Percentiles rank a stretch among this genome's conserved stretches.
These are phyloP conservation scores for Hylaea fasciaria DNA, from an alignment of 2,888 invertebrate genomes.

Conservation along the genomic window DNA sequence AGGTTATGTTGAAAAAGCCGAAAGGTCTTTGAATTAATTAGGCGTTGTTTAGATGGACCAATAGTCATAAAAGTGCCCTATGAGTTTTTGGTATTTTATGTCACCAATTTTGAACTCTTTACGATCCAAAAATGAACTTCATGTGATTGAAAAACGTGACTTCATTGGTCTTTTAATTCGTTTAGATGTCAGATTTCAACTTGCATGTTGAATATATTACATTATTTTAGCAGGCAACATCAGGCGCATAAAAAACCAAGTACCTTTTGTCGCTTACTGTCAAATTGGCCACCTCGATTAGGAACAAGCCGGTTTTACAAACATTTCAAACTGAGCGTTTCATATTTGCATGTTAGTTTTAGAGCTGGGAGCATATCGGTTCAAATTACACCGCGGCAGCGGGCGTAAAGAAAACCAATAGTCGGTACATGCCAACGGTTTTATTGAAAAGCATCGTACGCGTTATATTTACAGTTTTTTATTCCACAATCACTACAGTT, in stretches of 20 bases:
- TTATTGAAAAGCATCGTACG: slow-evolving; percentile 72
- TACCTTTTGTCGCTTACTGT: too few species aligned
- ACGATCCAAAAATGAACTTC: neutral
- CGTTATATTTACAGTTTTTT: slow-evolving; percentile 63
- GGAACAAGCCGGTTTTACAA: neutral
- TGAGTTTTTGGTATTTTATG: slow-evolving; percentile 24
- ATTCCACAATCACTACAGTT: slow-evolving; percentile 57
- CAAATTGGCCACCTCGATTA: too few species aligned
- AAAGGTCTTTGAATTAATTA: slow-evolving; percentile 44
- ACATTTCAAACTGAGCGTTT: slow-evolving; percentile 18
- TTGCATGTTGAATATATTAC: too few species aligned
- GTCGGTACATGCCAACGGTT: slow-evolving; percentile 69
- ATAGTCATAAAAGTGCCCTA: slow-evolving; percentile 31
- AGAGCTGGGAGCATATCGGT: slow-evolving; percentile 31
- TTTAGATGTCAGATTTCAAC: too few species aligned
- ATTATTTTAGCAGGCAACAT: too few species aligned
- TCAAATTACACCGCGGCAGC: slow-evolving; percentile 36
- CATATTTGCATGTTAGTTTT: slow-evolving; percentile 39
- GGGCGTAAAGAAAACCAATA: slow-evolving; percentile 72
- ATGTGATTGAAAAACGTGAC: too few species aligned
- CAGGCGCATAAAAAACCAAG: too few species aligned
- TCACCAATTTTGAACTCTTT: slow-evolving; percentile 12
- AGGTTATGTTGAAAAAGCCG: slow-evolving; percentile 42
- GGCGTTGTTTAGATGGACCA: slow-evolving; percentile 27
- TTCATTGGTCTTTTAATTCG: too few species aligned